Evolutionary conservation across 1,140 invertebrate genomes (phyloP), one percentile per base, ranked within the genome.

Genomic region (Dinoponera quadriceps): DNA sequence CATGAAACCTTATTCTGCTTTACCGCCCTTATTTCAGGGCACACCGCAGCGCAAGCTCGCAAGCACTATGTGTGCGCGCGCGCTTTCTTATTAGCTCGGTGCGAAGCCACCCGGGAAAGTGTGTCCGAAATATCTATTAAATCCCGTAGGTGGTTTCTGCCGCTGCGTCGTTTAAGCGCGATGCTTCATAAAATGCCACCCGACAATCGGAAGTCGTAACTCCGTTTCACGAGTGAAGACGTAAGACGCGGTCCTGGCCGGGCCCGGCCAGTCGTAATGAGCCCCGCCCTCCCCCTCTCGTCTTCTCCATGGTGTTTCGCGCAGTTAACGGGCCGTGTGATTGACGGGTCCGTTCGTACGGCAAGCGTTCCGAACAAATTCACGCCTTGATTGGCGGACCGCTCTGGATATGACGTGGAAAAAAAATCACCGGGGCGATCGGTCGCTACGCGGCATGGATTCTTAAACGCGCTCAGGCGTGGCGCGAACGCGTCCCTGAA

Each of bases 51-150:
- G 16, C 16, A 18, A 49, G 59, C n/a, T 75, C 27, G 27, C 44
- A 27, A 44, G 11, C 38, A 44, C 38, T 3, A 9, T 11, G n/a
- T n/a, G n/a, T n/a, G n/a, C 3, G 9, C 38, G 4, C 38, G 63
- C n/a, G 13, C 38, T 77, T 66, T 20, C 49, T 66, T 38, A 66
- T 77, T 66, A 77, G 22, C 66, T 65, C 27, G 16, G n/a, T 1
- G 29, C 29, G 60, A 38, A 38, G 11, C 11, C 51, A 44, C 59
- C 9, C 13, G 27, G 20, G 27, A 77, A 11, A 66, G 48, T n/a
- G n/a, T 54, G 48, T 77, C 48, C 29, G n/a, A 77, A 38, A 62
- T 25, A 38, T 66, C 48, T 38, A 77, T 77, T 77, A 77, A 77
- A 77, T 66, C 2, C 29, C 62, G 9, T 54, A 65, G 25, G 18